A percentile compares a stretch with the other conserved stretches of the same genome.
Evolutionary conservation across 2,888 invertebrate genomes (phyloP).

Genomic region (Mythimna pallens): DNA sequence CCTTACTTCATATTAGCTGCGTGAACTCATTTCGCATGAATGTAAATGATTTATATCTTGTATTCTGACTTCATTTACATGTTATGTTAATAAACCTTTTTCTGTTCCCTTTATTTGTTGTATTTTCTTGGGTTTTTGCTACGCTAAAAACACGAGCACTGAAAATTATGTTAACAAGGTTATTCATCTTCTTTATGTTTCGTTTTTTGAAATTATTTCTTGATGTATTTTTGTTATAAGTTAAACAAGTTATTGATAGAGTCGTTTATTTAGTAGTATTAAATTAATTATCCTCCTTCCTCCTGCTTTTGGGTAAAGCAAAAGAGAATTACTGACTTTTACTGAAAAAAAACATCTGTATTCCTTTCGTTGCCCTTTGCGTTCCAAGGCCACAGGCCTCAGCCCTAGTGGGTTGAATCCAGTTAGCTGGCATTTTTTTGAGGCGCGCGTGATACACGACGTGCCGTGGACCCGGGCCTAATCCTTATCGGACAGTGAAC

Average conservation of each 20-base stretch:
- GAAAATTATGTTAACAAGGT: slow-evolving; percentile 58
- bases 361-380: too few species aligned
- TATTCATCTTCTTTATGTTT: slow-evolving; percentile 40
- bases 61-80: slow-evolving; percentile 65
- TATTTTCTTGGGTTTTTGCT: slow-evolving; percentile 39
- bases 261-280: neutral
- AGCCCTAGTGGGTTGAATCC: too few species aligned
- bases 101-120: slow-evolving; percentile 31
- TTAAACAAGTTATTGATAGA: neutral
- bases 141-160: slow-evolving; percentile 48
- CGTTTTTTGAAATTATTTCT: slow-evolving; percentile 14
- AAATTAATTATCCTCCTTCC: too few species aligned
- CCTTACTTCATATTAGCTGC: slow-evolving; percentile 52
- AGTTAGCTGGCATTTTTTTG: neutral
- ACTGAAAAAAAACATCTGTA: too few species aligned
- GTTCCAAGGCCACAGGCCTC: too few species aligned
- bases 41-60: slow-evolving; percentile 65
- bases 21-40: slow-evolving; percentile 63
- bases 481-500: too few species aligned
- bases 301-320: neutral
- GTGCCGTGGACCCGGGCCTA: too few species aligned
- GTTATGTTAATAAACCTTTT: slow-evolving; percentile 60
- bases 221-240: slow-evolving; percentile 15
- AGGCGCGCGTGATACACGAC: too few species aligned
- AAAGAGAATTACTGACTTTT: too few species aligned